Conservation (phyloP, 2,113 vertebrate genomes). For the Indri indri region DNA sequence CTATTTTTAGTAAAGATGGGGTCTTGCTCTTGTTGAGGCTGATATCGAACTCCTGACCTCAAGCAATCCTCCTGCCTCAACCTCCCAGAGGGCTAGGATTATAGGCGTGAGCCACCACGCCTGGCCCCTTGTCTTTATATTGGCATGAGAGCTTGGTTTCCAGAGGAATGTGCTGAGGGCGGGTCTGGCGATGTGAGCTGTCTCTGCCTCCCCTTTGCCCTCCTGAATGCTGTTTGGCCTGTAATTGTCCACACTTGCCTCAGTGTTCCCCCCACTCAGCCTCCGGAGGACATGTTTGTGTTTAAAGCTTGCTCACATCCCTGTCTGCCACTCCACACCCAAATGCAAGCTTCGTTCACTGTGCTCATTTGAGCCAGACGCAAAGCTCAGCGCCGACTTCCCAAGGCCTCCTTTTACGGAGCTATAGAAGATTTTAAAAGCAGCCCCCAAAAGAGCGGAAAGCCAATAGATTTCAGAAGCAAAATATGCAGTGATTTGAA, state of each 20-base stretch:
- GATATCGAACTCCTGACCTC: too few relatives aligned
- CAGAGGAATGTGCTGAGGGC: background rate
- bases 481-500: background rate
- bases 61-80: too few relatives aligned
- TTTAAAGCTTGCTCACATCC: background rate
- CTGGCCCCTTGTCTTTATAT: fast-evolving
- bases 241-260: background rate
- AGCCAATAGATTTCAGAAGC: background rate
- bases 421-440: background rate
- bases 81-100: too few relatives aligned
- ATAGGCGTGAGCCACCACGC: too few relatives aligned
- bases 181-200: background rate
- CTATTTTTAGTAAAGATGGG: too few relatives aligned
- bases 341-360: background rate
- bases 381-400: background rate
- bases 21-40: too few relatives aligned
- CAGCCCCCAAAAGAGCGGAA: background rate
- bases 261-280: fast-evolving
- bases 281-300: background rate
- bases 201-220: background rate
- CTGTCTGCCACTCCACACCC: too few relatives aligned
- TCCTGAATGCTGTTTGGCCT: fast-evolving
- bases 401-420: background rate
- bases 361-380: background rate
- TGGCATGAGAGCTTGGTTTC: background rate